These are phyloP conservation scores for Strix aluco DNA, from an alignment of 2,113 vertebrate species.

Conservation along the genomic window DNA sequence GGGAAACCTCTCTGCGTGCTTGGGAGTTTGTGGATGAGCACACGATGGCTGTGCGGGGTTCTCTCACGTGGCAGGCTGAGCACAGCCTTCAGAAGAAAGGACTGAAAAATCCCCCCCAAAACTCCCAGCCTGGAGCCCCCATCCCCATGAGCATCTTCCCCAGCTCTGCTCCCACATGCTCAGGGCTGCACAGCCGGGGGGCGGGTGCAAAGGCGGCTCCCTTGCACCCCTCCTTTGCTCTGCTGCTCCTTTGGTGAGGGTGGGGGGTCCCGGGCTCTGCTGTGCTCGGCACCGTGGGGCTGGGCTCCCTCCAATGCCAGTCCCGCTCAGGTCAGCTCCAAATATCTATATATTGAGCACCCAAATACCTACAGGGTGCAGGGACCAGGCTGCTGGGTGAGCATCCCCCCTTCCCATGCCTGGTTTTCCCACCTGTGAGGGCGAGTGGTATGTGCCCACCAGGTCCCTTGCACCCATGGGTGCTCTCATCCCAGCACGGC, in stretches of 20 bases:
- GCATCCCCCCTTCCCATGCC: neutral
- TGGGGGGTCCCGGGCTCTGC: neutral
- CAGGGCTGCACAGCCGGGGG: neutral
- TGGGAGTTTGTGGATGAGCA: neutral
- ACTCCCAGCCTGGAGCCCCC: neutral
- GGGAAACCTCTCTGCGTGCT: accelerated
- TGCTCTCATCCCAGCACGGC: neutral
- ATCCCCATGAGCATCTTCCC: accelerated
- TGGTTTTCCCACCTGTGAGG: accelerated
- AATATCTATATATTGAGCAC: neutral
- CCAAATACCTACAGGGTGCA: neutral
- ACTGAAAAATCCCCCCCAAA: neutral
- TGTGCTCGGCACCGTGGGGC: accelerated
- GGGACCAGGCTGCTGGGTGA: neutral
- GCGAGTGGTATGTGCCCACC: accelerated
- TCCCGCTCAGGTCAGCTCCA: neutral
- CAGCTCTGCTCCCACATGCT: neutral
- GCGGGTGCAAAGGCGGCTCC: neutral
- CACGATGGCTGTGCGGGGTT: accelerated
- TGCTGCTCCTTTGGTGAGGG: neutral
- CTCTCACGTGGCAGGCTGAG: accelerated
- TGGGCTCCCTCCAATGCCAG: neutral
- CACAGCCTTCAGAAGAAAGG: neutral
- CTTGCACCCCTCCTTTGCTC: accelerated
- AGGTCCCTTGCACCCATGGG: neutral